Base-by-base conservation (phyloP, 2,888 invertebrate species). In the Sinhomidia bicolor region DNA sequence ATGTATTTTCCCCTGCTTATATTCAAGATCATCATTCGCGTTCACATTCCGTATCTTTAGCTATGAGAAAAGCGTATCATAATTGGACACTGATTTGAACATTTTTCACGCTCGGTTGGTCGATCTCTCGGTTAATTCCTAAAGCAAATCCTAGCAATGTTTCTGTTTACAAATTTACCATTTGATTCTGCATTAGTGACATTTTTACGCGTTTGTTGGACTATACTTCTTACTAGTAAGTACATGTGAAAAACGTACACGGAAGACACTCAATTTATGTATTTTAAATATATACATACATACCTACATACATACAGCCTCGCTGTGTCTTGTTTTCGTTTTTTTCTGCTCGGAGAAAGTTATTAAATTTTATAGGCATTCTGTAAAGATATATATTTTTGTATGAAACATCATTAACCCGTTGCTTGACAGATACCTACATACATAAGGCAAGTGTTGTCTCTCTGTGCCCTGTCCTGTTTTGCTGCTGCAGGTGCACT, bases 81-180 rank as follows among this genome's bases (percentile, higher is more conserved):
- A 80, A 85, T 85, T 79, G 85, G 71, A 80, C 80, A 85, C 68
- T 71, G 57, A 80, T 80, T 85, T 41, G 68, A 80, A 44, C 26
- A 57, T 47, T 44, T 74, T 57, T 36, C 57, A 81, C 41, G 62
- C 62, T 81, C 26, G 47, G 54, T 62, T 81, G 26, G 80, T 41
- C 23, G 74, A 12, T 47, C 80, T 29, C 17, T 29, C 29, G 26
- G 26, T 44, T 14, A 6, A 26, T 74, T 44, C 47, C 36, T 36
- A 29, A 71, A 23, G 26, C 14, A 41, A 1, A 41, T 29, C 26
- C 9, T 47, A 51, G 20, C 23, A 51, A 44, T 47, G 47, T 47
- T 71, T 17, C 20, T 20, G 23, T 51, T 47, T 47, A 47, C 74
- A 74, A 47, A 47, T 74, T 74, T 68, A 1, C 36, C 36, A 51